Percentiles rank a stretch among this genome's conserved stretches.
These are phyloP conservation scores for Papilio protenor DNA, from an alignment of 2,888 invertebrate genomes.

Conservation along the genomic window DNA sequence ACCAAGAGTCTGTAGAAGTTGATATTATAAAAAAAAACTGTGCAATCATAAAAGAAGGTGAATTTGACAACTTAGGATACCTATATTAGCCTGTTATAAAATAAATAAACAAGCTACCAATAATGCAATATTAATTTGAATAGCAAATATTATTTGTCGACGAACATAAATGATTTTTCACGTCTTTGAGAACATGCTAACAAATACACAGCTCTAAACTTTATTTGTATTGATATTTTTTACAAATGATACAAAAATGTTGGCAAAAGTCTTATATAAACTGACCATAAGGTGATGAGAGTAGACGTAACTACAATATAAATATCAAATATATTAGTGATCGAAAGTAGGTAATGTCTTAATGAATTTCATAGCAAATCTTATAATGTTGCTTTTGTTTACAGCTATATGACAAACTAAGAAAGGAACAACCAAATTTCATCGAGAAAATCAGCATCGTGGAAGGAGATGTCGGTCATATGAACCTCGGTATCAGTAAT, in stretches of 20 bases:
- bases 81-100: not conserved
- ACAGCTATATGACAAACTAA: constrained; percentile 73
- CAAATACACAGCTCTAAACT: not conserved
- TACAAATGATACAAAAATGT: not conserved
- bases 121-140: not conserved
- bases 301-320: too few species aligned
- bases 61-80: not conserved
- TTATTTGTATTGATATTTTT: not conserved
- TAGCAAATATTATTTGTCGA: constrained; percentile 3
- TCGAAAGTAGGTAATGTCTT: not conserved
- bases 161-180: not conserved
- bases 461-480: constrained; percentile 70
- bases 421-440: constrained; percentile 64
- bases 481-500: constrained; percentile 68
- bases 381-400: constrained; percentile 44
- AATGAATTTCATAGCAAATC: too few species aligned
- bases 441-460: constrained; percentile 69
- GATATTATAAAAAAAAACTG: too few species aligned
- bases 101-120: constrained; percentile 1
- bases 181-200: not conserved
- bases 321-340: not conserved
- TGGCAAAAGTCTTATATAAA: not conserved
- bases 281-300: too few species aligned
- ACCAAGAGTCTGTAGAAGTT: too few species aligned
- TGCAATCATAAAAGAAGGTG: not conserved